Conservation (phyloP, 2,888 invertebrate species). For the Dolichomitus sp. region DNA sequence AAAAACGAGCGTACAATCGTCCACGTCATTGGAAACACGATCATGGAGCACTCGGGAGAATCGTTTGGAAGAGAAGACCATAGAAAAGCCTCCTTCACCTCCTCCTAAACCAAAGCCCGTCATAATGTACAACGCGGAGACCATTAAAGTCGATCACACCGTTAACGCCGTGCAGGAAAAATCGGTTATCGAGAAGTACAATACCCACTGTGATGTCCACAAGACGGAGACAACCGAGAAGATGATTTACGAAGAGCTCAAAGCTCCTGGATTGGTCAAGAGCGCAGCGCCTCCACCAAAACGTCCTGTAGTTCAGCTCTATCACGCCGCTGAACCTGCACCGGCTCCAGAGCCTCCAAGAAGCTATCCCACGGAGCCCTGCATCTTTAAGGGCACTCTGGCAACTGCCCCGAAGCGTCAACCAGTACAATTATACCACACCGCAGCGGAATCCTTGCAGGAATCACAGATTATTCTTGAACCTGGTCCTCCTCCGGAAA, state of each 20-base stretch:
- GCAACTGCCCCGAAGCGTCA: constrained; percentile 73
- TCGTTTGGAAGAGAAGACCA: constrained; percentile 74
- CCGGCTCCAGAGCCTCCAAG: constrained; percentile 46
- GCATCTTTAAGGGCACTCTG: constrained; percentile 68
- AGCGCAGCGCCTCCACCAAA: constrained; percentile 81
- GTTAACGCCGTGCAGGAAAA: constrained; percentile 83
- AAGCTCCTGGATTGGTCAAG: constrained; percentile 87
- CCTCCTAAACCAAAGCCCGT: constrained; percentile 77
- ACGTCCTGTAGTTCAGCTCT: constrained; percentile 69
- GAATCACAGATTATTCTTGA: constrained; percentile 84
- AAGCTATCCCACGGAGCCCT: constrained; percentile 53
- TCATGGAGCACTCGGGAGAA: constrained; percentile 81
- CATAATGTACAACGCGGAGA: constrained; percentile 86
- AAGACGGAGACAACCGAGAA: constrained; percentile 80
- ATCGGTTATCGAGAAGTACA: constrained; percentile 82
- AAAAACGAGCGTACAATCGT: constrained; percentile 82
- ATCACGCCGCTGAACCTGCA: constrained; percentile 76
- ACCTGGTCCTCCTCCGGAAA: constrained; percentile 91
- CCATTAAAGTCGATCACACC: constrained; percentile 84
- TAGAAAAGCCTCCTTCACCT: constrained; percentile 70
- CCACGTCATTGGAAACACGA: constrained; percentile 80
- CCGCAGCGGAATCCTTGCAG: constrained; percentile 56
- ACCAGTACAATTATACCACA: constrained; percentile 74
- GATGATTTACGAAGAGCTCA: constrained; percentile 84
- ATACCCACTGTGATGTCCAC: constrained; percentile 78